A percentile compares a stretch with the other conserved stretches of the same genome.
phyloP scores from a whole-genome alignment of 1,140 invertebrate genomes.

The Rhopalosiphum padi region DNA sequence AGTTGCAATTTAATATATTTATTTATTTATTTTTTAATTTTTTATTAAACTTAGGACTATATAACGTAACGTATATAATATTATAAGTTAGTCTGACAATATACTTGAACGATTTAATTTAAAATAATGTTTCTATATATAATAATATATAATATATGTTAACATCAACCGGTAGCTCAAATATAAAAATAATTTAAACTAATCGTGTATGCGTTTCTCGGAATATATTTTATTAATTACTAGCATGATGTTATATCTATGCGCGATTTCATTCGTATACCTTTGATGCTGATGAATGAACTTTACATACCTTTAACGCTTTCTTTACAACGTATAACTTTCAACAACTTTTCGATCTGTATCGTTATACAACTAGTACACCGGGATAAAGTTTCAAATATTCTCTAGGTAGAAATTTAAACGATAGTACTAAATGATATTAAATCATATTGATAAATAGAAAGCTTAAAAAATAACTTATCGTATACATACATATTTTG shows the following conservation, averaged over 20 bases:
- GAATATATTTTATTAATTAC: not conserved
- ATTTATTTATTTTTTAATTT: not conserved
- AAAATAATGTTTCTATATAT: not conserved
- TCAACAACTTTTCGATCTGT: not conserved
- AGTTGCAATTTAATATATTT: not conserved
- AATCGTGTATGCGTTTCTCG: not conserved
- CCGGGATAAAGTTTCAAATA: not conserved
- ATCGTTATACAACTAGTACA: not conserved
- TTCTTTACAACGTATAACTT: not conserved
- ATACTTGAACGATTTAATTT: not conserved
- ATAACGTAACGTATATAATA: not conserved
- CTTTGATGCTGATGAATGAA: not conserved
- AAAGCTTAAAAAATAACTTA: slow-evolving; percentile 5
- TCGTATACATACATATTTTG: not conserved
- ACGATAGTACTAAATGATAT: not conserved
- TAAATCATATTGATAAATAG: not conserved
- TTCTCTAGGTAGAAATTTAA: not conserved
- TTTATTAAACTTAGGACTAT: not conserved
- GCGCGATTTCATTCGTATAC: not conserved
- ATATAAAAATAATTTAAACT: not conserved
- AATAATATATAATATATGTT: not conserved
- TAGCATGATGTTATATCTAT: not conserved
- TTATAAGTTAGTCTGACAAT: not conserved
- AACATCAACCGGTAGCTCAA: not conserved
- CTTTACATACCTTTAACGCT: not conserved